A percentile compares a stretch with the other conserved stretches of the same genome.
Evolutionary conservation across 1,140 invertebrate genomes (phyloP).

Genomic region (Fopius arisanus): DNA sequence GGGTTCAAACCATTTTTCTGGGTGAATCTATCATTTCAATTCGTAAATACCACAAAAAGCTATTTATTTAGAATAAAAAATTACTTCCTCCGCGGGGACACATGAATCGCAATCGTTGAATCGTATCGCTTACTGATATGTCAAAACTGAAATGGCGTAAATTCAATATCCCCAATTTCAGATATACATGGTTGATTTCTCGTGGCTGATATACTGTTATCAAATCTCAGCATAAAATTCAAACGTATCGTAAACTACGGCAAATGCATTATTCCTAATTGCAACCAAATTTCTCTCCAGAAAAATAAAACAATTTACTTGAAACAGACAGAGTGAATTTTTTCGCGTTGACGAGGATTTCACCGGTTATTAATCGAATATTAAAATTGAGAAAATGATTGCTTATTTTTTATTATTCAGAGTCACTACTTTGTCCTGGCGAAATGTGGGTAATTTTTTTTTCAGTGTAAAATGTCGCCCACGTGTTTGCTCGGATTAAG

Average conservation of each 20-base stretch:
- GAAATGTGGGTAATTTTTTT: too few relatives aligned
- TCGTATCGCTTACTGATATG: conserved; percentile 55
- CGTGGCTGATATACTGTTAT: conserved; percentile 8
- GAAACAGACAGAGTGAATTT: too few relatives aligned
- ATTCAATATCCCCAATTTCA: conserved; percentile 58
- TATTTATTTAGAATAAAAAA: conserved; percentile 62
- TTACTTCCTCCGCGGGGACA: conserved; percentile 52
- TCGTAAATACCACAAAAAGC: conserved; percentile 58
- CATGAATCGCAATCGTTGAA: conserved; percentile 47
- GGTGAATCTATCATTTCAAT: neutral
- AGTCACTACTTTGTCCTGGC: too few relatives aligned
- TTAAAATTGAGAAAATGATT: too few relatives aligned
- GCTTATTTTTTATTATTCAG: too few relatives aligned
- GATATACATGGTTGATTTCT: conserved; percentile 28
- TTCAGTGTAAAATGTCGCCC: neutral
- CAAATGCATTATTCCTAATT: too few relatives aligned
- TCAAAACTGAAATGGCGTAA: conserved; percentile 63
- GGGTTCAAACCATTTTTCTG: too few relatives aligned
- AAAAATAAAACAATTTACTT: too few relatives aligned
- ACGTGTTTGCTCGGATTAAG: neutral
- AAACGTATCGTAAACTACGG: too few relatives aligned
- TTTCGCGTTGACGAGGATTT: too few relatives aligned
- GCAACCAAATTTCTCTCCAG: too few relatives aligned
- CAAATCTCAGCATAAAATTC: neutral
- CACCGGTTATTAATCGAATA: too few relatives aligned